Conservation (phyloP, 2,888 invertebrate genomes). For the Archips xylosteana region DNA sequence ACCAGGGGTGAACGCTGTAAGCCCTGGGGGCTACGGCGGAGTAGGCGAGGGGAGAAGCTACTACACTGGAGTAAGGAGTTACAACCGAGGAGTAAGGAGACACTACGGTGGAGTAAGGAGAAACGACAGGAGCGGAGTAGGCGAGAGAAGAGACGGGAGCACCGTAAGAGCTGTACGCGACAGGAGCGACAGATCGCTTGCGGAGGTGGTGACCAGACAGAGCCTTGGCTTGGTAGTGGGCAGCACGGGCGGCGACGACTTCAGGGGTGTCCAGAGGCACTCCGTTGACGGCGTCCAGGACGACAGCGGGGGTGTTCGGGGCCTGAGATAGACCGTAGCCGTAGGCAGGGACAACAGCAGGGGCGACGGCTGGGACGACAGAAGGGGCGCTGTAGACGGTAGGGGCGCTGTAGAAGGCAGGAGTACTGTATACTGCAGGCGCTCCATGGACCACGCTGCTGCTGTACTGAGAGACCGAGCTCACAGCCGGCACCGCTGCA, state of each 20-base stretch:
- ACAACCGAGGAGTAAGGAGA: conserved; percentile 55
- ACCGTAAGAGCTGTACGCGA: conserved; percentile 56
- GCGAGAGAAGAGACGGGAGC: conserved; percentile 53
- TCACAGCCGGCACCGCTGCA: conserved; percentile 56
- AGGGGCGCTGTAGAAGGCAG: conserved; percentile 46
- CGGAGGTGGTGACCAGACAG: conserved; percentile 73
- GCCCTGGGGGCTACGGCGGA: conserved; percentile 63
- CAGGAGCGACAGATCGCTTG: conserved; percentile 59
- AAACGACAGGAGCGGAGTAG: conserved; percentile 62
- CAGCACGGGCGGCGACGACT: conserved; percentile 78
- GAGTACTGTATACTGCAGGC: conserved; percentile 46
- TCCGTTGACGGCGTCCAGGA: conserved; percentile 74
- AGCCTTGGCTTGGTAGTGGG: conserved; percentile 78
- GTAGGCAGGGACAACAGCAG: conserved; percentile 54
- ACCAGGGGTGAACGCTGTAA: conserved; percentile 71
- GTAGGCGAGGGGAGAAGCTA: conserved; percentile 52
- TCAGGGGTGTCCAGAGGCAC: conserved; percentile 81
- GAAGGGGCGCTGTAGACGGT: conserved; percentile 47
- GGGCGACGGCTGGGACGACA: conserved; percentile 57
- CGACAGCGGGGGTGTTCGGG: conserved; percentile 75
- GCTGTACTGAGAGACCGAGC: conserved; percentile 60
- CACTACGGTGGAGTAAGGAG: conserved; percentile 47
- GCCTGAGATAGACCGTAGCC: conserved; percentile 62
- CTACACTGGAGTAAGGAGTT: conserved; percentile 54
- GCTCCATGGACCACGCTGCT: conserved; percentile 62